phyloP scores from a whole-genome alignment of 1,140 invertebrate species.

The Hermatobates lingyangjiaoensis region DNA sequence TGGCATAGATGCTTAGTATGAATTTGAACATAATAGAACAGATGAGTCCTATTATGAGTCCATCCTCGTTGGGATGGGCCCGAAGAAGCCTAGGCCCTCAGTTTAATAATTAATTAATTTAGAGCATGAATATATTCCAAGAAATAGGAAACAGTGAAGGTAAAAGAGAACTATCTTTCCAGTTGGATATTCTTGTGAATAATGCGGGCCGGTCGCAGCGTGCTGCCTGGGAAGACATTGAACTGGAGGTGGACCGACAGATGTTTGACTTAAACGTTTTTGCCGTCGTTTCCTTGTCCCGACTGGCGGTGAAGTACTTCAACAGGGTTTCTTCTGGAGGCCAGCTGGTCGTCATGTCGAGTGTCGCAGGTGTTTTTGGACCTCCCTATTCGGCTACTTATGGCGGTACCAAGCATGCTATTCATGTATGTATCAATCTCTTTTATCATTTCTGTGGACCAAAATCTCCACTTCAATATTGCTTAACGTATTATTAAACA shows the following conservation, averaged over 20 bases:
- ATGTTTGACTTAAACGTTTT: slow-evolving; percentile 73
- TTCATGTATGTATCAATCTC: slow-evolving; percentile 40
- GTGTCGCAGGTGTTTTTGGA: slow-evolving; percentile 44
- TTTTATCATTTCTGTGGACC: neutral
- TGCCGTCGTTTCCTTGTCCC: slow-evolving; percentile 45
- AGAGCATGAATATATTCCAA: no score
- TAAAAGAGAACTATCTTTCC: slow-evolving; percentile 7
- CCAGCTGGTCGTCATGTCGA: slow-evolving; percentile 53
- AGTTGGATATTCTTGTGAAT: slow-evolving; percentile 60
- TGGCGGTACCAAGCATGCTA: slow-evolving; percentile 57
- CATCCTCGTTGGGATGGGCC: no score
- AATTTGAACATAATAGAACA: no score
- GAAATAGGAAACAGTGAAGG: no score
- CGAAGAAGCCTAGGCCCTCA: no score
- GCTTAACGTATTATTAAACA: no score
- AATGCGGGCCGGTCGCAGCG: slow-evolving; percentile 69
- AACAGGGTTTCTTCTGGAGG: slow-evolving; percentile 37
- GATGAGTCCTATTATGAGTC: no score
- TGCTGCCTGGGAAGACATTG: slow-evolving; percentile 53
- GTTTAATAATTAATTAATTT: no score
- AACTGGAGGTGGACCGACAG: slow-evolving; percentile 51
- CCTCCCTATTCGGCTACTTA: slow-evolving; percentile 58
- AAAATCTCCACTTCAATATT: no score
- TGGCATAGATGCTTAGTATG: no score
- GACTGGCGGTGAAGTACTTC: slow-evolving; percentile 46